These are phyloP conservation scores for Oophaga sylvatica DNA, from an alignment of 2,797 vertebrate genomes.

Conservation along the genomic window DNA sequence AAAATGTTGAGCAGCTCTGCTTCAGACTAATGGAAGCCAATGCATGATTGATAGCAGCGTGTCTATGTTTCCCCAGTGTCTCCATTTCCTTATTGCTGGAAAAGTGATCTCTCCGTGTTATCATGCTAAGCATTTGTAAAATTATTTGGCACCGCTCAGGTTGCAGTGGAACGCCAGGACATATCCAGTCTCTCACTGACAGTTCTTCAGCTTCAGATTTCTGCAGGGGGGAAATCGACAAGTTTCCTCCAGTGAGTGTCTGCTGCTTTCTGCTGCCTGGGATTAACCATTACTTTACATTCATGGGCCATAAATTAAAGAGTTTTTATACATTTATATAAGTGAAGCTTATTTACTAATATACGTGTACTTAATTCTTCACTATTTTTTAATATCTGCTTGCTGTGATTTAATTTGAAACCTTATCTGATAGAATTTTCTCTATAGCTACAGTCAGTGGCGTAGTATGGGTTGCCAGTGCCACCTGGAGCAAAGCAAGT, in stretches of 20 bases:
- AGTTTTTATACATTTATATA: background rate
- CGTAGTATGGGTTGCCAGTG: too few relatives aligned
- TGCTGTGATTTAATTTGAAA: background rate
- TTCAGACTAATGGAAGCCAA: slow-evolving; percentile 23
- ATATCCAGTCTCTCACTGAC: slow-evolving; percentile 5
- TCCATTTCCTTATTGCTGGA: slow-evolving; percentile 35
- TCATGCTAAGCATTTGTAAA: slow-evolving; percentile 32
- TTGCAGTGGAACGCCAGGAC: slow-evolving; percentile 17
- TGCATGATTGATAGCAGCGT: slow-evolving; percentile 9
- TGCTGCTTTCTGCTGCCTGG: background rate
- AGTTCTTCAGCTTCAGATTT: slow-evolving; percentile 12
- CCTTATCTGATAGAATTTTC: background rate
- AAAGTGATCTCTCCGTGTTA: slow-evolving; percentile 31
- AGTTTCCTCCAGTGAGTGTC: background rate
- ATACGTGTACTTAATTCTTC: background rate
- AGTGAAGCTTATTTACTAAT: background rate
- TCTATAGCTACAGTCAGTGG: background rate
- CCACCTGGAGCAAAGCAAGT: too few relatives aligned
- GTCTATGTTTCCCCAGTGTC: slow-evolving; percentile 29
- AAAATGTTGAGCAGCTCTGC: slow-evolving; percentile 13
- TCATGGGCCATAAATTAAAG: background rate
- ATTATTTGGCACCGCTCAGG: slow-evolving; percentile 24
- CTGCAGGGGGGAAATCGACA: background rate
- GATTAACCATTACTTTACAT: background rate
- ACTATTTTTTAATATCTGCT: background rate